phyloP scores from a whole-genome alignment of 2,888 invertebrate species.

The Ganaspis brasiliensis region DNA sequence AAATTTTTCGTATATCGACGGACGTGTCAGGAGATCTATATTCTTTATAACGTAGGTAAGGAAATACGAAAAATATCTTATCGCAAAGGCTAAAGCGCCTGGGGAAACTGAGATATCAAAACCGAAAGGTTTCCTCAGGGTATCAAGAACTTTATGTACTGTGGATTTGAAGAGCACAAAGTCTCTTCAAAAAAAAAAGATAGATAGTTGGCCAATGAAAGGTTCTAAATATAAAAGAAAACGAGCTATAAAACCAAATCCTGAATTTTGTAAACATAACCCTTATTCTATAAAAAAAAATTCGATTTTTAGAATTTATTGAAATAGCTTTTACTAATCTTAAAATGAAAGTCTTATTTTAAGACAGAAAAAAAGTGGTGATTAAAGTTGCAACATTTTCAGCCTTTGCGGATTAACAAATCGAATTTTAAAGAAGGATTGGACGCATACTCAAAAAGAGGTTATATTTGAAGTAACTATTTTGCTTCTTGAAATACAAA shows the following conservation, averaged over 20 bases:
- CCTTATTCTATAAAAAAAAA: background rate
- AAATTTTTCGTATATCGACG: conserved; percentile 24
- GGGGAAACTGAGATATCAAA: conserved; percentile 31
- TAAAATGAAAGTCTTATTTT: too few relatives aligned
- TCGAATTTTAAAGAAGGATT: too few relatives aligned
- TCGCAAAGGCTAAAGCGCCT: conserved; percentile 35
- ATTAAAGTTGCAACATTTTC: too few relatives aligned
- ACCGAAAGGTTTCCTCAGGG: conserved; percentile 37
- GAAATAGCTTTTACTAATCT: too few relatives aligned
- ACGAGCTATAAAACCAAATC: conserved; percentile 15
- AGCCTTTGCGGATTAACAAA: too few relatives aligned
- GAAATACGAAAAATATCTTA: conserved; percentile 48
- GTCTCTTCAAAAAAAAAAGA: background rate
- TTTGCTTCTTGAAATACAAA: too few relatives aligned
- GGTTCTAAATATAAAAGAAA: background rate
- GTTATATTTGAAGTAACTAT: too few relatives aligned
- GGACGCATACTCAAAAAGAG: too few relatives aligned
- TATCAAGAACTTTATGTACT: conserved; percentile 27
- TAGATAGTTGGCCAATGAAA: conserved; percentile 15
- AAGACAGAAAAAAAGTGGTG: too few relatives aligned
- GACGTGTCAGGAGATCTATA: conserved; percentile 49
- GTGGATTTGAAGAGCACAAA: conserved; percentile 23
- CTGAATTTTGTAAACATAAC: background rate
- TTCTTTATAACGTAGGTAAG: conserved; percentile 41
- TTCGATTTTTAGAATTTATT: background rate